These are phyloP conservation scores for Stramonita haemastoma DNA, from an alignment of 2,888 invertebrate species.

Conservation along the genomic window DNA sequence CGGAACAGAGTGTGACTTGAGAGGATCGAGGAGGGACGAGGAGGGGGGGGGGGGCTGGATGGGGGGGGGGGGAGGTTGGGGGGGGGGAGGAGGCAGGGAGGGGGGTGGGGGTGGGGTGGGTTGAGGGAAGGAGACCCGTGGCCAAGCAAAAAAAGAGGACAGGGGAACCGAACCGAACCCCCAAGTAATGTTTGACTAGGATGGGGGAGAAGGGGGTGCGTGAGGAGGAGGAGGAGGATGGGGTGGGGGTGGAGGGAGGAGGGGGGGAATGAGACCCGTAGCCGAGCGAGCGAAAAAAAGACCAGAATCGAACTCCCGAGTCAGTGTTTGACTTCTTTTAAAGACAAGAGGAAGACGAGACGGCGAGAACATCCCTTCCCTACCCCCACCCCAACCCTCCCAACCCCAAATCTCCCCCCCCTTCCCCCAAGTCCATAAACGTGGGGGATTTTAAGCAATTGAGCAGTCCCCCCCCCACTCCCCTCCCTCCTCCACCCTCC, in stretches of 20 bases:
- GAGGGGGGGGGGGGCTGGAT: not conserved
- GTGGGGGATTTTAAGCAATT: conserved; percentile 11
- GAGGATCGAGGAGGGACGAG: not conserved
- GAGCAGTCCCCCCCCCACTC: not conserved
- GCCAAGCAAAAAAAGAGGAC: no score
- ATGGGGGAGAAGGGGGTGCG: not conserved
- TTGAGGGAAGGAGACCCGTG: no score
- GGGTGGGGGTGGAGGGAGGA: not conserved
- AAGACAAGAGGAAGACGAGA: no score
- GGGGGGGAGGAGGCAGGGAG: not conserved
- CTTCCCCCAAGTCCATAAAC: conserved; percentile 19
- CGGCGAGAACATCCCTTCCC: no score
- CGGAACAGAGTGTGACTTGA: not conserved
- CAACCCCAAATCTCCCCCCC: no score
- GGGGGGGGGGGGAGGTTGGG: not conserved
- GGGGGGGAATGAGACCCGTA: not conserved
- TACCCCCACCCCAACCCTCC: no score
- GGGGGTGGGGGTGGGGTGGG: not conserved
- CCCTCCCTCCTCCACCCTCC: no score
- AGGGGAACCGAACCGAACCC: no score
- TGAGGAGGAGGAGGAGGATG: not conserved
- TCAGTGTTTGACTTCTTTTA: no score
- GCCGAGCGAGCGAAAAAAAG: no score
- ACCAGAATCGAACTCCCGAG: no score
- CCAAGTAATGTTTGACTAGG: not conserved